A percentile compares a stretch with the other conserved stretches of the same genome.
Conservation (phyloP, 2,888 invertebrate genomes). For the Meiosimyza decipiens region DNA sequence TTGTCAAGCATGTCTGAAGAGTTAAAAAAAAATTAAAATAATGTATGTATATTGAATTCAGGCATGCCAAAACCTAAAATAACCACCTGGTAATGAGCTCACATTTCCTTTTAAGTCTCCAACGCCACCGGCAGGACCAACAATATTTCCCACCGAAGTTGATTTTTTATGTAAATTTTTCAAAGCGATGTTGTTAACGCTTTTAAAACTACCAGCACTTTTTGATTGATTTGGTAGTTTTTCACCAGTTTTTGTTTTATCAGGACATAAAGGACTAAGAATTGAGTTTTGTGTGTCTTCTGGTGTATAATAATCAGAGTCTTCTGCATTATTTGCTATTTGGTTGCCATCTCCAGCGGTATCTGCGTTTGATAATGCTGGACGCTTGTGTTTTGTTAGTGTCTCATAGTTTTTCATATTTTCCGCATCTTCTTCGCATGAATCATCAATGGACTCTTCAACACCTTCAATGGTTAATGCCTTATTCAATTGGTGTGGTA, state of each 20-base stretch:
- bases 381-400: conserved; percentile 45
- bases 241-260: conserved; percentile 54
- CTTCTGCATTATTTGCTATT: conserved; percentile 69
- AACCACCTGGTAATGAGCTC: conserved; percentile 72
- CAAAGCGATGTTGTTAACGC: conserved; percentile 50
- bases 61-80: not conserved
- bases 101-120: conserved; percentile 71
- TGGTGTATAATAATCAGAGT: conserved; percentile 83
- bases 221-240: conserved; percentile 43
- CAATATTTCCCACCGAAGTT: conserved; percentile 64
- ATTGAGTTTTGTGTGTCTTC: conserved; percentile 79
- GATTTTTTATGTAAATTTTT: conserved; percentile 63
- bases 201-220: conserved; percentile 49
- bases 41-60: not conserved
- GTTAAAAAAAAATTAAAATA: conserved; percentile 18
- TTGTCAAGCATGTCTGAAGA: conserved; percentile 70
- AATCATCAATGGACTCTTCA: conserved; percentile 33
- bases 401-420: conserved; percentile 38
- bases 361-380: conserved; percentile 40
- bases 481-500: conserved; percentile 46
- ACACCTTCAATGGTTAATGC: conserved; percentile 41
- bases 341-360: conserved; percentile 34
- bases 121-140: conserved; percentile 51
- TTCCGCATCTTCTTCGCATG: conserved; percentile 38
- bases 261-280: conserved; percentile 72